Base-by-base conservation (phyloP, 2,888 invertebrate genomes). In the Antheraea assamensis region DNA sequence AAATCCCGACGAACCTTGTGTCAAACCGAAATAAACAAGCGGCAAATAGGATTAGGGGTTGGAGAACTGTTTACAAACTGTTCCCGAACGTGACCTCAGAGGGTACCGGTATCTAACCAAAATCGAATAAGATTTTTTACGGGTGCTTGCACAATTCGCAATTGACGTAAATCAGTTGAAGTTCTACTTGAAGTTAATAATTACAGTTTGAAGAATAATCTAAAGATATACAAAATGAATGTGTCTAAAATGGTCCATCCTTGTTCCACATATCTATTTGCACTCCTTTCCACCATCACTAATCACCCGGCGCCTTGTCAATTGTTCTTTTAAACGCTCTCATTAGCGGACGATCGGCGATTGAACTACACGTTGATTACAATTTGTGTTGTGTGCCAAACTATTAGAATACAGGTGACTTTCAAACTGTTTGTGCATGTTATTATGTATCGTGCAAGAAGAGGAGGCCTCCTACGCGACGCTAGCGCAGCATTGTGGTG, bases 1-100 rank as follows among this genome's bases (percentile, higher is more conserved):
- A 83, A 85, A 86, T 83, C 83, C 82, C 77, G 81, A 81, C 78
- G 78, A 81, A 83, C 80, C 83, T 81, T 83, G 84, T 87, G 88
- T 89, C 87, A 87, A 87, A 89, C 86, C 84, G 86, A 88, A 88
- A 88, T 87, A 90, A 89, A 90, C 87, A 87, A 87, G 84, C 87
- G 81, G 77, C 83, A 90, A 90, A 91, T 88, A 88, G 87, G 87
- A 90, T 90, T 89, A 90, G 84, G 81, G 84, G 81, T 81, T 80
- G 83, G 83, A 85, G 85, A 88, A 88, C 86, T 92, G 91, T 91
- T 92, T 91, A 88, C 92, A 87, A 90, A 90, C 87, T 85, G 85
- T 81, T 79, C 81, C 80, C 77, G 83, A 79, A 89, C 88, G 88
- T 89, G 89, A 87, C 83, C 81, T 49, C 73, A 42, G 68, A 73